A percentile compares a stretch with the other conserved stretches of the same genome.
Conservation (phyloP, 2,797 vertebrate species). For the Psittacula derbiana region DNA sequence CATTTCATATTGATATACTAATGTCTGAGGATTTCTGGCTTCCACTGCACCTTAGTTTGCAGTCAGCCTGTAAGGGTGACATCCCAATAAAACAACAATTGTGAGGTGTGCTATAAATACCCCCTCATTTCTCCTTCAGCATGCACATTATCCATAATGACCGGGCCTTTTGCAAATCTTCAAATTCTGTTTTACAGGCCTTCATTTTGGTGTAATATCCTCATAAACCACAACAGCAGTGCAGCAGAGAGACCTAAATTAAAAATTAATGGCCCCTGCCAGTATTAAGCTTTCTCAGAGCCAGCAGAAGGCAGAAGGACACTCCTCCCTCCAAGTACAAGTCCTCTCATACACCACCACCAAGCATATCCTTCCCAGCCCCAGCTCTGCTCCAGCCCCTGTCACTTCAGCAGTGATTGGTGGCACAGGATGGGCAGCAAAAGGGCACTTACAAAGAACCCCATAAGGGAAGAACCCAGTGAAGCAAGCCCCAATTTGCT, state of each 20-base stretch:
- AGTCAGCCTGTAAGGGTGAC: conserved; percentile 3
- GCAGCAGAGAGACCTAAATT: conserved; percentile 67
- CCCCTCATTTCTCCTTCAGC: conserved; percentile 11
- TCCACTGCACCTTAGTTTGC: neutral
- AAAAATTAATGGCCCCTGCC: conserved; percentile 76
- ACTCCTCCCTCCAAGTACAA: neutral
- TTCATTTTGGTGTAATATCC: conserved; percentile 58
- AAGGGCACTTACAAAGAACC: neutral
- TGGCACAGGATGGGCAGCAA: neutral
- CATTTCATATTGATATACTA: neutral
- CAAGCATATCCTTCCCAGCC: neutral
- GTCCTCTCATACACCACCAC: neutral
- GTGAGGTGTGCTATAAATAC: conserved; percentile 32
- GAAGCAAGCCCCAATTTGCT: neutral
- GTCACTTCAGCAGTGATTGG: too few species aligned
- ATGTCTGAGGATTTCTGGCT: neutral
- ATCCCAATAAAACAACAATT: conserved; percentile 42
- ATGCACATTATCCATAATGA: neutral
- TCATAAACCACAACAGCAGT: conserved; percentile 67
- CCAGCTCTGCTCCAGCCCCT: neutral
- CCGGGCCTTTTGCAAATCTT: conserved; percentile 44
- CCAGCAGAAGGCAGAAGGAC: neutral
- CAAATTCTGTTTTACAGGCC: conserved; percentile 67
- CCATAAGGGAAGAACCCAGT: neutral
- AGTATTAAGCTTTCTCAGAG: neutral